Base-by-base conservation (phyloP, 1,140 invertebrate species). In the Venturia canescens region DNA sequence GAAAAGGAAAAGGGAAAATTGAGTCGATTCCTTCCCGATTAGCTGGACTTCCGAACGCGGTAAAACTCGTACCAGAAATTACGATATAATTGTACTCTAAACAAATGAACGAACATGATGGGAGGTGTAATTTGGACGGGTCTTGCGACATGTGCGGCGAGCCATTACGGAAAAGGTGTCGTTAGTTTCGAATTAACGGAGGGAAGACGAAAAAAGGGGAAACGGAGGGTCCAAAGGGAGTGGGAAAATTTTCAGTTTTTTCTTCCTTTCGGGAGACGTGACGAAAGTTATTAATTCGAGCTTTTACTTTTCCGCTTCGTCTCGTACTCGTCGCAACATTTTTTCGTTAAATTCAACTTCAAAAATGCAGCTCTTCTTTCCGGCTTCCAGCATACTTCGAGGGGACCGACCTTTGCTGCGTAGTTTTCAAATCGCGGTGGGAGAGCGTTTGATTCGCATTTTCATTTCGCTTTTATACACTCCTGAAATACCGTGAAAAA, bases 71-170 rank as follows among this genome's bases (percentile, higher is more conserved):
- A 53, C 38, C 1, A n/a, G 23, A 74, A 74, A 74, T 74, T 74
- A 53, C 44, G 27, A 74, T 53, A 74, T 74, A 74, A 74, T 53
- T 53, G n/a, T 53, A 26, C 21, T 53, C 23, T 2, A 48, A 74
- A 48, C 38, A 21, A 26, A 71, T 38, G 69, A 38, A 34, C 48
- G 18, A 34, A 48, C 3, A 69, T 31, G 26, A 66, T 18, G 31
- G 26, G n/a, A 34, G 7, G 67, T 69, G 67, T 69, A 69, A 31
- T 31, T 31, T 69, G 27, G 5, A 34, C 18, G 27, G 5, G 26
- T 69, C 67, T 69, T 29, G 27, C 67, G 31, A 69, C 26, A 69
- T 69, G 16, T 29, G 29, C 67, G 67, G 18, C 18, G 67, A 53
- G 50, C n/a, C 50, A 53, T 53, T 53, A 53, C 50, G 50, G 50